Evolutionary conservation across 2,113 vertebrate species (phyloP).

Genomic region (Daubentonia madagascariensis): DNA sequence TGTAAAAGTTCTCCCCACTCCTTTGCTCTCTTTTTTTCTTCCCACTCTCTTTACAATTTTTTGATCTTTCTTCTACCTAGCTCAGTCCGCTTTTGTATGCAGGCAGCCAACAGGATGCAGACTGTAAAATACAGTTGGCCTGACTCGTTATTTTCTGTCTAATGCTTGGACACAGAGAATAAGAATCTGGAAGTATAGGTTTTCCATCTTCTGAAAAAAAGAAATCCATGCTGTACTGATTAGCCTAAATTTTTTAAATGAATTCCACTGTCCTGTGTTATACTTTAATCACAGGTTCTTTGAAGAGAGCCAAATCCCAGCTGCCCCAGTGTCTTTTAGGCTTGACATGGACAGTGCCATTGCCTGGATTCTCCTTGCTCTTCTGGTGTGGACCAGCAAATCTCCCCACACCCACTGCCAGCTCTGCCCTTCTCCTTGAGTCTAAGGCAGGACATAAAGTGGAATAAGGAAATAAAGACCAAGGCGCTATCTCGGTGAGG

Average conservation of each 20-base stretch:
- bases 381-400: not conserved
- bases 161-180: not conserved
- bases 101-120: not conserved
- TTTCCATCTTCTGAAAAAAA: not conserved
- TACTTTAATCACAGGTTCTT: not conserved
- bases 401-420: not conserved
- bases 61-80: not conserved
- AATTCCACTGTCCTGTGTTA: not conserved
- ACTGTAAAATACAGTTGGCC: not conserved
- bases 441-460: not conserved
- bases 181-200: not conserved
- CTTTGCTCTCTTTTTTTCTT: not conserved
- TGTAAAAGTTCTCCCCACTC: not conserved
- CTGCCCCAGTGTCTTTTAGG: not conserved
- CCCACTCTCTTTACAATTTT: not conserved
- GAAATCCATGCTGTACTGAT: not conserved
- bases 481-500: not conserved
- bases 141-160: not conserved
- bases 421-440: not conserved
- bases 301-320: not conserved
- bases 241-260: not conserved
- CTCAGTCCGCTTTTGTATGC: not conserved
- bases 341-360: not conserved
- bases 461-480: not conserved
- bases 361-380: not conserved